Conservation (phyloP, 2,888 invertebrate species). For the Leptinotarsa juncta region DNA sequence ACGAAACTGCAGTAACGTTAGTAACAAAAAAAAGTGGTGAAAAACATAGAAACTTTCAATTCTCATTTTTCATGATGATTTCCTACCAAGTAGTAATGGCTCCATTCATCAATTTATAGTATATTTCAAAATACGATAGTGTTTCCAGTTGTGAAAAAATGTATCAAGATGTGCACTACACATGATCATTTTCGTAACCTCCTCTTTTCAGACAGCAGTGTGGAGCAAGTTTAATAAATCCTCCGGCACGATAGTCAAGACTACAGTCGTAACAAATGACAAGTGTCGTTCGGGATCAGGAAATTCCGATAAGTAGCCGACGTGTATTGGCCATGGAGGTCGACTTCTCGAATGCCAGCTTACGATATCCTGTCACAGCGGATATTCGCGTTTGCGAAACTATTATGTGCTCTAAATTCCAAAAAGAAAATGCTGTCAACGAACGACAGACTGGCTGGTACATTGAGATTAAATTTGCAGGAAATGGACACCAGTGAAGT, state of each 20-base stretch:
- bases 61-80: too few relatives aligned
- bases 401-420: conserved; percentile 31
- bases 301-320: conserved; percentile 29
- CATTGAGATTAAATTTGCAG: conserved; percentile 9
- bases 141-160: too few relatives aligned
- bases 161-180: too few relatives aligned
- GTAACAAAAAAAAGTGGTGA: too few relatives aligned
- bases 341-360: conserved; percentile 19
- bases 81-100: too few relatives aligned
- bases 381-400: conserved; percentile 30
- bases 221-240: conserved; percentile 21
- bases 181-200: too few relatives aligned
- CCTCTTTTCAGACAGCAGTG: neutral
- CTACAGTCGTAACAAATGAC: conserved; percentile 26
- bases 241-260: conserved; percentile 17
- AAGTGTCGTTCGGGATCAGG: conserved; percentile 32
- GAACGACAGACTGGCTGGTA: neutral
- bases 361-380: conserved; percentile 26
- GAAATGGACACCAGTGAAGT: neutral
- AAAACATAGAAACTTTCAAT: too few relatives aligned
- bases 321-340: conserved; percentile 13
- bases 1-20: too few relatives aligned
- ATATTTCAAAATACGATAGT: too few relatives aligned
- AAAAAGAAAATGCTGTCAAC: conserved; percentile 18
- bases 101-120: too few relatives aligned